A percentile compares a stretch with the other conserved stretches of the same genome.
These are phyloP conservation scores for Diadema setosum DNA, from an alignment of 35 echinoderm and acorn worm species.

Conservation along the genomic window DNA sequence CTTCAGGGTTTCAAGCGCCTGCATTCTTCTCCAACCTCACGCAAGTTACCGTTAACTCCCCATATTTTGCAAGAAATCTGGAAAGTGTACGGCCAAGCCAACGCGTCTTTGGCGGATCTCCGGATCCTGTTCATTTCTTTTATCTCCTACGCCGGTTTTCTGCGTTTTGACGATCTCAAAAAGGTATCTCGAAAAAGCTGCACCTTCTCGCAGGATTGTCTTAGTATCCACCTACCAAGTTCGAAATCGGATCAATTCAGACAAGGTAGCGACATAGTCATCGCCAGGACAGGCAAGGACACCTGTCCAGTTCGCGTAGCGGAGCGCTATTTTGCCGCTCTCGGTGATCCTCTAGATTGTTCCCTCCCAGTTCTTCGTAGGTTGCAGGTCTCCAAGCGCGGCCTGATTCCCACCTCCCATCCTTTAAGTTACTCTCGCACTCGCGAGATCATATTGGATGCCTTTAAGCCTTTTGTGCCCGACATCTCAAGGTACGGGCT, in stretches of 20 bases:
- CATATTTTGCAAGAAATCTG: not conserved
- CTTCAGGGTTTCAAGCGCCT: too few relatives aligned
- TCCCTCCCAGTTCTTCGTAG: too few relatives aligned
- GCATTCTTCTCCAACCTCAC: not conserved
- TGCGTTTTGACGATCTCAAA: not conserved
- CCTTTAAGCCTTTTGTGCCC: not conserved
- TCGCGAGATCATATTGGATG: not conserved
- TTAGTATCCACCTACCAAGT: not conserved
- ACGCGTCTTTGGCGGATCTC: not conserved
- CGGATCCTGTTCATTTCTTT: not conserved
- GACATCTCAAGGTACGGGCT: not conserved
- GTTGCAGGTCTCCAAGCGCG: too few relatives aligned
- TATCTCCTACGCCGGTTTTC: not conserved
- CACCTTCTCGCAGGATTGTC: too few relatives aligned
- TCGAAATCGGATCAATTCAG: constrained; percentile 12
- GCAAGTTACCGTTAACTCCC: not conserved
- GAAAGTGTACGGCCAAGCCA: not conserved
- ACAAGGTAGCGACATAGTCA: not conserved
- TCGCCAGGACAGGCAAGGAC: constrained; percentile 1
- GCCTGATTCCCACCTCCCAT: too few relatives aligned
- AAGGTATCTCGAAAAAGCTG: too few relatives aligned
- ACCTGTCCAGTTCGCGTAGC: not conserved
- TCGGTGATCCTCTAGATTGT: not conserved
- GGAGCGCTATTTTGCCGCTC: not conserved
- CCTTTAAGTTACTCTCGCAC: not conserved